Evolutionary conservation across 2,888 invertebrate genomes (phyloP).

Genomic region (Rhingia campestris): DNA sequence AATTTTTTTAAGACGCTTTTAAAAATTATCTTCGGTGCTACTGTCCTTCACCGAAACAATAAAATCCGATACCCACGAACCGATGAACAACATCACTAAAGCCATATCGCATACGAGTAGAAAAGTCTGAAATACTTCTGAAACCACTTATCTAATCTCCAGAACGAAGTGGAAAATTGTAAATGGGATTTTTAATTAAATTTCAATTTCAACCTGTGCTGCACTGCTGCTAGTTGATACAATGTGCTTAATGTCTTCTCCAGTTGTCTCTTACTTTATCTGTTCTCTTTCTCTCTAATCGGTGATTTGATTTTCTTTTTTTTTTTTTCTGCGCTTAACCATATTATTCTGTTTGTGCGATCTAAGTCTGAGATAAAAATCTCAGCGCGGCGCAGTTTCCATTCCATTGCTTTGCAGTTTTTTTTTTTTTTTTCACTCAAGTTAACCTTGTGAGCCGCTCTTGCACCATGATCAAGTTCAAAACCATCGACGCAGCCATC

Average conservation of each 20-base stretch:
- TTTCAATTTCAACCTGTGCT: slow-evolving; percentile 68
- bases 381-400: slow-evolving; percentile 21
- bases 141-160: slow-evolving; percentile 49
- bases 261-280: slow-evolving; percentile 13
- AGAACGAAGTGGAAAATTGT: slow-evolving; percentile 63
- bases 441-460: slow-evolving; percentile 72
- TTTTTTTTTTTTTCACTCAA: slow-evolving; percentile 23
- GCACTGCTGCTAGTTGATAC: slow-evolving; percentile 17
- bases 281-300: slow-evolving; percentile 3
- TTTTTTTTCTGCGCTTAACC: slow-evolving; percentile 10
- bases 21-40: slow-evolving; percentile 55
- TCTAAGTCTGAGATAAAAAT: slow-evolving; percentile 43
- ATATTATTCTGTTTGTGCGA: slow-evolving; percentile 24
- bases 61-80: slow-evolving; percentile 34
- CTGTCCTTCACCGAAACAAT: slow-evolving; percentile 48
- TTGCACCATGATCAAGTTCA: slow-evolving; percentile 73
- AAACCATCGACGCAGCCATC: slow-evolving; percentile 65
- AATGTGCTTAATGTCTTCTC: slow-evolving; percentile 34
- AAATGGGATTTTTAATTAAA: slow-evolving; percentile 69
- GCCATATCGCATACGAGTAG: background rate
- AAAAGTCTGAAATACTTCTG: background rate
- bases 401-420: slow-evolving; percentile 43
- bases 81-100: slow-evolving; percentile 36
- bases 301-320: background rate
- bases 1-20: slow-evolving; percentile 43